Base-by-base conservation (phyloP, 2,888 invertebrate genomes). In the Parascotia fuliginaria region DNA sequence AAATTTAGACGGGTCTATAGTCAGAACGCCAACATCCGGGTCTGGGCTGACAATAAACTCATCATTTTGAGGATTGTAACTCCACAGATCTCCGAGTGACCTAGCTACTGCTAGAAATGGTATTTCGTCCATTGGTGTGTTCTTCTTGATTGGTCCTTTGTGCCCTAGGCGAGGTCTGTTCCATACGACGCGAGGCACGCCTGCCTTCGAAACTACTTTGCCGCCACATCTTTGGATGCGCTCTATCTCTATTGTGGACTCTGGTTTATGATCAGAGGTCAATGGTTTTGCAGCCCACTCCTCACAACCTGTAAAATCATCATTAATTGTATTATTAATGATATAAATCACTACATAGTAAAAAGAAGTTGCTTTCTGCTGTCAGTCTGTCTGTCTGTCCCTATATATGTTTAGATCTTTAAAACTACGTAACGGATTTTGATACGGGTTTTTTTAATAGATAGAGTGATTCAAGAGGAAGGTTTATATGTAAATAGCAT, bases 41-140 rank as follows among this genome's bases (percentile, higher is more conserved):
- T 98, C 98, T 0, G 99, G 99, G 22, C 98, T 98, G n/a, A 99
- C 99, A 12, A 98, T 96, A 88, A 98, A 99, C 83, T 97, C 96
- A 83, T 98, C 96, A 67, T 95, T 94, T 50, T 95, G 95, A 1
- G 96, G 96, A 89, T 99, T 98, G 83, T 98, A 99, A 73, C 98
- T 98, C 99, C 99, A 99, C 11, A 99, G 93, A 85, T 99, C 99
- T 38, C 99, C 99, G 37, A 99, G 90, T 28, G 98, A 98, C 70
- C 99, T 94, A 0, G 99, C 99, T 9, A 99, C 98, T 0, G 99
- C 99, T 61, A 99, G 90, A 79, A 98, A 98, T 0, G 98, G 98
- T 73, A 98, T 98, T 84, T 97, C 97, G 83, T 98, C 98, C 75
- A 97, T 97, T 0, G 95, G 96, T 0, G 98, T 98, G 37, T 96